A percentile compares a stretch with the other conserved stretches of the same genome.
Conservation (phyloP, 2,113 vertebrate genomes). For the Sturnus vulgaris region DNA sequence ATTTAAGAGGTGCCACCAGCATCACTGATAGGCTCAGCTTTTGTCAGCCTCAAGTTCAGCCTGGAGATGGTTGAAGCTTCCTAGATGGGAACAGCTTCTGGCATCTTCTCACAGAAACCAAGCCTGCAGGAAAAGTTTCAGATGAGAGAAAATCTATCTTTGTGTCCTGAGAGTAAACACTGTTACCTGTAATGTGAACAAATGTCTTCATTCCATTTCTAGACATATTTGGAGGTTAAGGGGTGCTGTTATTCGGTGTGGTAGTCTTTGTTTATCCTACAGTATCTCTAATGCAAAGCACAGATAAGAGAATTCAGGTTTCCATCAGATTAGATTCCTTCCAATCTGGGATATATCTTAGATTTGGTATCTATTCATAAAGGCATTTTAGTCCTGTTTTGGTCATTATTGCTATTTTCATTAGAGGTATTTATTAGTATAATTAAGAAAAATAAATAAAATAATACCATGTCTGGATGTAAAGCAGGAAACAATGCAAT, state of each 20-base stretch:
- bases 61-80: not conserved
- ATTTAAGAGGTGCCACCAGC: not conserved
- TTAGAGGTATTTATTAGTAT: not conserved
- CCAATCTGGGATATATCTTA: not conserved
- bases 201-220: not conserved
- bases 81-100: not conserved
- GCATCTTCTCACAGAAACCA: not conserved
- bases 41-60: not conserved
- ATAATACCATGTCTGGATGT: not conserved
- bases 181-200: not conserved
- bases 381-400: not conserved
- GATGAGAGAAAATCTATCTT: not conserved
- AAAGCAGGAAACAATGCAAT: not conserved
- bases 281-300: not conserved
- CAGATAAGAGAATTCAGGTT: not conserved
- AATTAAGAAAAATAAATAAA: not conserved
- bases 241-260: not conserved
- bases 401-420: not conserved
- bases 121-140: not conserved
- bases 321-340: not conserved
- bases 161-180: not conserved
- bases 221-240: not conserved
- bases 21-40: not conserved
- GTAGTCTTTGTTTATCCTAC: not conserved
- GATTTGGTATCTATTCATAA: not conserved